These are phyloP conservation scores for Oceanodroma leucorhoa DNA, from an alignment of 2,797 vertebrate species.

Conservation along the genomic window DNA sequence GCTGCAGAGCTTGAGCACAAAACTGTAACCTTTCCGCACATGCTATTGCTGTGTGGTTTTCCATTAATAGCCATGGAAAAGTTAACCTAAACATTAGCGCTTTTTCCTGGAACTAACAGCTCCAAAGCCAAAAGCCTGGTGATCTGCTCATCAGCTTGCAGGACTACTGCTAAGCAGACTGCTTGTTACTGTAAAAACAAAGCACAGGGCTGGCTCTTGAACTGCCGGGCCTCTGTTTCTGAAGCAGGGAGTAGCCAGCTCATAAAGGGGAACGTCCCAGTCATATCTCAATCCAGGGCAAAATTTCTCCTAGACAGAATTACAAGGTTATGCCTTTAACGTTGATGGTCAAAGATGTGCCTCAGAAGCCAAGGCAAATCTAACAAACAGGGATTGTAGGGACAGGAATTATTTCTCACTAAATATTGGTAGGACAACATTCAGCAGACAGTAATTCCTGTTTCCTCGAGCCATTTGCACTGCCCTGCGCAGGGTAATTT, in stretches of 20 bases:
- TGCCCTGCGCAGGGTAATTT: not conserved
- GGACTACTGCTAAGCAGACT: not conserved
- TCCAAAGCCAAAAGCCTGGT: not conserved
- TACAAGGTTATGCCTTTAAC: not conserved
- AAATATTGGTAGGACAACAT: not conserved
- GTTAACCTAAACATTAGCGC: constrained; percentile 24
- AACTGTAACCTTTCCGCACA: not conserved
- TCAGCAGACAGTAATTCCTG: not conserved
- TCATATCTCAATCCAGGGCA: not conserved
- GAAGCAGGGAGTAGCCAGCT: not conserved
- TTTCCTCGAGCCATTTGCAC: not conserved
- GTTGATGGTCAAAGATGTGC: fast-evolving
- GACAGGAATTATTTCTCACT: not conserved
- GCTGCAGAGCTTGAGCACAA: not conserved
- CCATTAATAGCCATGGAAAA: constrained; percentile 41
- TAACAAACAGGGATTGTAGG: not conserved
- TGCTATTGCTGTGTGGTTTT: not conserved
- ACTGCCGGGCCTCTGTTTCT: too few relatives aligned
- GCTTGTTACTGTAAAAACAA: not conserved
- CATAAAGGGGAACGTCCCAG: not conserved
- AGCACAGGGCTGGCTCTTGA: not conserved
- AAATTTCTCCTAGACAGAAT: not conserved
- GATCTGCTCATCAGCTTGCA: not conserved
- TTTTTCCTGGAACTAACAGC: constrained; percentile 46
- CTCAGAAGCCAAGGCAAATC: not conserved